Evolutionary conservation across 2,888 invertebrate species (phyloP).

Genomic region (Chloromyia formosa): DNA sequence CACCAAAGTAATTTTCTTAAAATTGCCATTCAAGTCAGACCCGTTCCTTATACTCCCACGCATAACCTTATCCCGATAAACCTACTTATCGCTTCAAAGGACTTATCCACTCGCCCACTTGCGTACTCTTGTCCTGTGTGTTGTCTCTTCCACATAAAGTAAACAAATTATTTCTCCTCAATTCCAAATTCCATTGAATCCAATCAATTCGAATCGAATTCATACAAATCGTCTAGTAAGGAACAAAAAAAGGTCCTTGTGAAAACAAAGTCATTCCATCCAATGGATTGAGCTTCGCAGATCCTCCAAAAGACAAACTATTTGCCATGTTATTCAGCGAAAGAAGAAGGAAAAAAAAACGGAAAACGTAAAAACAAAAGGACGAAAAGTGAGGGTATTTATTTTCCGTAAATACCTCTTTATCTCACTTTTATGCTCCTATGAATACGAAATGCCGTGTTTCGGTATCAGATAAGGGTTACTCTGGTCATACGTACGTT

Average conservation of each 20-base stretch:
- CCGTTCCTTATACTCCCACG: too few species aligned
- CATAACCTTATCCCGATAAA: too few species aligned
- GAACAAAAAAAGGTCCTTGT: not conserved
- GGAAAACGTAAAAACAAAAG: constrained; percentile 26
- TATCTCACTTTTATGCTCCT: constrained; percentile 41
- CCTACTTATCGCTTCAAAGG: too few species aligned
- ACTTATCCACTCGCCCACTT: too few species aligned
- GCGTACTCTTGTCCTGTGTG: too few species aligned
- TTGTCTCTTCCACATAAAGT: not conserved
- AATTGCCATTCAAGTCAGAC: too few species aligned
- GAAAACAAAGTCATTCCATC: constrained; percentile 40
- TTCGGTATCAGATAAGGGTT: constrained; percentile 35
- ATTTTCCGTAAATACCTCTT: constrained; percentile 43
- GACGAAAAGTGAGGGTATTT: constrained; percentile 41
- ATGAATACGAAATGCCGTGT: constrained; percentile 38
- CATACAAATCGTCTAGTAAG: not conserved
- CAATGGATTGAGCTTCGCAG: constrained; percentile 20
- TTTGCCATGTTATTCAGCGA: constrained; percentile 35
- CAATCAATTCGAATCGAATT: constrained; percentile 3
- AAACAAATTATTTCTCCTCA: not conserved
- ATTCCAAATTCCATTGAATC: constrained; percentile 19
- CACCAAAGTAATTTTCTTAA: too few species aligned
- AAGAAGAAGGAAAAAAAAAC: not conserved
- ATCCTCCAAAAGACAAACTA: constrained; percentile 35
- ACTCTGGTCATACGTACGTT: not conserved